A percentile compares a stretch with the other conserved stretches of the same genome.
Evolutionary conservation across 2,113 vertebrate species (phyloP).

Genomic region (Cyprinodon variegatus): DNA sequence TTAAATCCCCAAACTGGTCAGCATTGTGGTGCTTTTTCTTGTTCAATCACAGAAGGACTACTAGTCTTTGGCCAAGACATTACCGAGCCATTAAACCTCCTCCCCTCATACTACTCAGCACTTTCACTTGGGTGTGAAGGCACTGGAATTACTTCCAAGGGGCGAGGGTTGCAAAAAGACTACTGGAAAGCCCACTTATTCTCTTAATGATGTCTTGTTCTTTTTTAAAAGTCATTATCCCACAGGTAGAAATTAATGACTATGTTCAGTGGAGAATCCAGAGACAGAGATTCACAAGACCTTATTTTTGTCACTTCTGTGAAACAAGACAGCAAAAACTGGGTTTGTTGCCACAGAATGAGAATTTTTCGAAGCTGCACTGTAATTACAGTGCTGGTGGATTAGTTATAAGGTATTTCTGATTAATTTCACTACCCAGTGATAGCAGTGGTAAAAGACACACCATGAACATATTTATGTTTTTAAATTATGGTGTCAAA

Average conservation of each 20-base stretch:
- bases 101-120: constrained; percentile 74
- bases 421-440: constrained; percentile 47
- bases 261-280: constrained; percentile 65
- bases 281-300: constrained; percentile 78
- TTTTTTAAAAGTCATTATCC: constrained; percentile 81
- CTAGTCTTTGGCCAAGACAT: constrained; percentile 75
- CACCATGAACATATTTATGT: constrained; percentile 38
- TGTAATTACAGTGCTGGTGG: constrained; percentile 47
- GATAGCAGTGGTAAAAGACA: constrained; percentile 33
- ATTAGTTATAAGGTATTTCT: constrained; percentile 53
- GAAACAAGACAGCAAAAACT: constrained; percentile 65
- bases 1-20: constrained; percentile 63
- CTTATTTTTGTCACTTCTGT: constrained; percentile 69
- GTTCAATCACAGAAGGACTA: constrained; percentile 71
- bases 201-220: constrained; percentile 82
- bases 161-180: constrained; percentile 73
- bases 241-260: constrained; percentile 79
- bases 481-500: constrained; percentile 23
- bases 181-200: constrained; percentile 81
- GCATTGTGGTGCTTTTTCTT: constrained; percentile 60
- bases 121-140: constrained; percentile 81
- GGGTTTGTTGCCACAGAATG: constrained; percentile 49
- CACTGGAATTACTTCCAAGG: constrained; percentile 76
- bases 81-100: constrained; percentile 80
- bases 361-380: constrained; percentile 12